Conservation (phyloP, 2,113 vertebrate genomes). For the Cephalopholis sonnerati region DNA sequence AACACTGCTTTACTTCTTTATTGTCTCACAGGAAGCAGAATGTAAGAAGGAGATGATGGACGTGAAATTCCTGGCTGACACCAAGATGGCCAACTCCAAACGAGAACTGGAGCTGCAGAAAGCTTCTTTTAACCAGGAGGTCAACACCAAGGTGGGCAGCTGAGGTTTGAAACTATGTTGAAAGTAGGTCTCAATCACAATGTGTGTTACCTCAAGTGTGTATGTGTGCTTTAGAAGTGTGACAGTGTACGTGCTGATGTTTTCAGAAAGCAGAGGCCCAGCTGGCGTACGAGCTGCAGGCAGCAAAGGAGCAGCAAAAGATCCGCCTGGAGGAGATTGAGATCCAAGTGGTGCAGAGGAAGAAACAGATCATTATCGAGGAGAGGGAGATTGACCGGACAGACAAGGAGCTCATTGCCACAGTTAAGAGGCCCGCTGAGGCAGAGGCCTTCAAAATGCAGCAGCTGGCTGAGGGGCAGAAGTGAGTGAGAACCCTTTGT, state of each 20-base stretch:
- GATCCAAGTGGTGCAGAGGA: slow-evolving; percentile 94
- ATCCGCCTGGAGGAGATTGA: slow-evolving; percentile 96
- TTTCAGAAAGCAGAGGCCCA: slow-evolving; percentile 93
- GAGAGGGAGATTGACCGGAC: slow-evolving; percentile 91
- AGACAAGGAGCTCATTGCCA: slow-evolving; percentile 93
- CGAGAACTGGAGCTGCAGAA: slow-evolving; percentile 94
- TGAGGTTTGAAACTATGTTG: background rate
- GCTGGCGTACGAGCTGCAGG: slow-evolving; percentile 95
- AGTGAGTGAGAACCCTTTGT: slow-evolving; percentile 83
- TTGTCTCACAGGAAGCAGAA: slow-evolving; percentile 89
- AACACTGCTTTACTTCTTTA: background rate
- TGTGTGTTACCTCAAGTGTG: background rate
- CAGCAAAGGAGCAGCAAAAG: slow-evolving; percentile 96
- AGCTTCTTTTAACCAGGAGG: slow-evolving; percentile 93
- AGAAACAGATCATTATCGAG: slow-evolving; percentile 94
- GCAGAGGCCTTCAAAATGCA: slow-evolving; percentile 94
- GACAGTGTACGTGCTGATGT: background rate
- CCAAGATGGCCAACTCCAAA: slow-evolving; percentile 95
- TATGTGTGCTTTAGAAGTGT: background rate
- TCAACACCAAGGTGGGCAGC: slow-evolving; percentile 91
- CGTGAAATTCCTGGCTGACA: slow-evolving; percentile 94
- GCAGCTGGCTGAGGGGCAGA: slow-evolving; percentile 94
- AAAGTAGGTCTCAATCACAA: background rate
- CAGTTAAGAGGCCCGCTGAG: slow-evolving; percentile 90
- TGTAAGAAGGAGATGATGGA: slow-evolving; percentile 97